A percentile compares a stretch with the other conserved stretches of the same genome.
Conservation (phyloP, 2,113 vertebrate genomes). For the Aepyceros melampus region DNA sequence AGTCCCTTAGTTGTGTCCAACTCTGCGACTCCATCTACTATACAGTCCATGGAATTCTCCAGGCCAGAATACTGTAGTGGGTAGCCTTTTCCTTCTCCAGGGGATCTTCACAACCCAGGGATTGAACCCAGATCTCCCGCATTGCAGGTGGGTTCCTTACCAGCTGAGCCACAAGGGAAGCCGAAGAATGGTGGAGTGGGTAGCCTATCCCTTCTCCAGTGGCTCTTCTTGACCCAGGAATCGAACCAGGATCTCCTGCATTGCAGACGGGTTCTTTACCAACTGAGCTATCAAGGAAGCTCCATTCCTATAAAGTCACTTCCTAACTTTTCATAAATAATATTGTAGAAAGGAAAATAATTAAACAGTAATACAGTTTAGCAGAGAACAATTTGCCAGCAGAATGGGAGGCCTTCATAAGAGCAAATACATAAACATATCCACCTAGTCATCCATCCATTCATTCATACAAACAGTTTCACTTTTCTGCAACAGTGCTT, state of each 20-base stretch:
- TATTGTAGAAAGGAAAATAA: background rate
- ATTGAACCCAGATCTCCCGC: background rate
- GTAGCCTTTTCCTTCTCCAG: background rate
- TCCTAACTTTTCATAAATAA: background rate
- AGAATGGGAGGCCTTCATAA: background rate
- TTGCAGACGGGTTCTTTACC: background rate
- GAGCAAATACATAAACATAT: background rate
- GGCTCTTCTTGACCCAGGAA: background rate
- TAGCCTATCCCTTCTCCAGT: background rate
- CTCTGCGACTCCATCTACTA: background rate
- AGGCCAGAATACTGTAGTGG: background rate
- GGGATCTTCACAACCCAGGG: background rate
- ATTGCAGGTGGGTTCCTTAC: background rate
- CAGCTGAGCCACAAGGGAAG: background rate
- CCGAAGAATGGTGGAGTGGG: background rate
- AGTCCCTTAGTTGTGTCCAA: background rate
- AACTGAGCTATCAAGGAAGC: background rate
- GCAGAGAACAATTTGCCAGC: background rate
- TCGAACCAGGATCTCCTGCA: background rate
- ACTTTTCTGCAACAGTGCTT: background rate
- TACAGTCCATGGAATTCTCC: background rate
- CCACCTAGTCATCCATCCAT: background rate
- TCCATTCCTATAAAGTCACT: background rate
- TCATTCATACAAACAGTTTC: background rate
- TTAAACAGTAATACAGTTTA: background rate